These are phyloP conservation scores for Acanthurus leucopareius DNA, from an alignment of 2,797 vertebrate genomes.

Conservation along the genomic window DNA sequence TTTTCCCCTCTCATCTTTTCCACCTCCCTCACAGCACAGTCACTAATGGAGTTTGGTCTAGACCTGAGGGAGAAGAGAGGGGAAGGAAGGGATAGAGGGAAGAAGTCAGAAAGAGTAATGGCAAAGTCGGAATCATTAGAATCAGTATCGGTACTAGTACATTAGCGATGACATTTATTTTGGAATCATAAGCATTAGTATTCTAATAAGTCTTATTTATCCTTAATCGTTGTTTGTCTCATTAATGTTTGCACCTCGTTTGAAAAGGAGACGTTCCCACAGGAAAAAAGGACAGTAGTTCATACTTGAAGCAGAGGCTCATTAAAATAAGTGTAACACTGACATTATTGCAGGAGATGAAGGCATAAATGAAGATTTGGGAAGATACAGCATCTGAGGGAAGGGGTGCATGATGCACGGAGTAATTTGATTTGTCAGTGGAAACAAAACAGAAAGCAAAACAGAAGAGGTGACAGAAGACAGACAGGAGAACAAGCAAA, in stretches of 20 bases:
- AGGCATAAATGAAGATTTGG: conserved; percentile 44
- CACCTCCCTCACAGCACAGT: conserved; percentile 42
- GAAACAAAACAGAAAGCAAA: conserved; percentile 12
- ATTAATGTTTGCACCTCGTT: conserved; percentile 66
- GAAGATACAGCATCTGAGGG: conserved; percentile 26
- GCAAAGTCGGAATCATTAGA: conserved; percentile 36
- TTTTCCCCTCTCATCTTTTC: conserved; percentile 51
- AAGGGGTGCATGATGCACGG: neutral
- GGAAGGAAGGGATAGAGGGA: conserved; percentile 11
- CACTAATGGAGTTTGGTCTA: conserved; percentile 73
- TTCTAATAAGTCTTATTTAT: conserved; percentile 64
- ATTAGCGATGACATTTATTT: conserved; percentile 55
- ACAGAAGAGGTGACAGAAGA: conserved; percentile 39
- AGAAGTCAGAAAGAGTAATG: conserved; percentile 19
- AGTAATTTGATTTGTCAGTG: conserved; percentile 14
- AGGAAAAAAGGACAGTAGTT: conserved; percentile 66
- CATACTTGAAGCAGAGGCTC: conserved; percentile 56
- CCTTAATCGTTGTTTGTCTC: conserved; percentile 60
- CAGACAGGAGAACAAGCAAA: conserved; percentile 45
- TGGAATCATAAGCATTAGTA: conserved; percentile 36
- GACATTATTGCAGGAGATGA: conserved; percentile 57
- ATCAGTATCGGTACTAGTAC: conserved; percentile 53
- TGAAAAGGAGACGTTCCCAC: conserved; percentile 30
- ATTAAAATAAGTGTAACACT: conserved; percentile 69
- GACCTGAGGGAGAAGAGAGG: conserved; percentile 60